A percentile compares a stretch with the other conserved stretches of the same genome.
These are phyloP conservation scores for Aurelia sp. DNA, from an alignment of 30 jellyfish, hydroid and myxozoan species.

Conservation along the genomic window DNA sequence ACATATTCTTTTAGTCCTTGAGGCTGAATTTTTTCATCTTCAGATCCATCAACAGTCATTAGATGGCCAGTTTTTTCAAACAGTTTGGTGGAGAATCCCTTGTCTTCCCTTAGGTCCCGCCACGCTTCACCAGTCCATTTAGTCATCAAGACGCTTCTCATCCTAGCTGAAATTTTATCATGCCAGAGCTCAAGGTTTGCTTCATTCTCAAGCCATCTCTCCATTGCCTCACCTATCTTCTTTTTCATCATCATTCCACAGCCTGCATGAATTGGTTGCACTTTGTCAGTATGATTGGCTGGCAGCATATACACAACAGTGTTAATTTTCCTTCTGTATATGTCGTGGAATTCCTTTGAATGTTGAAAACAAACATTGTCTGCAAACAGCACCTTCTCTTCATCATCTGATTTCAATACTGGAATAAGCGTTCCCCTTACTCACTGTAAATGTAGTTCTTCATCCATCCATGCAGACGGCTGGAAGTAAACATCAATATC, in stretches of 20 bases:
- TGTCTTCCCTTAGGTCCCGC: slow-evolving; percentile 27
- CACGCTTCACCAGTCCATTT: slow-evolving; percentile 33
- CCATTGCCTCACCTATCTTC: slow-evolving; percentile 37
- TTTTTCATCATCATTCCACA: slow-evolving; percentile 19
- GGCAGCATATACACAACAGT: slow-evolving; percentile 35
- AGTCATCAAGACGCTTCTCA: slow-evolving; percentile 21
- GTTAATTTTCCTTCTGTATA: slow-evolving; percentile 22
- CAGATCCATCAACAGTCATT: slow-evolving; percentile 21
- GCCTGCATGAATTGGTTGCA: slow-evolving; percentile 39
- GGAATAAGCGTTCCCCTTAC: slow-evolving; percentile 38
- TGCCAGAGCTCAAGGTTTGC: slow-evolving; percentile 34
- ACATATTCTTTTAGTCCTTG: slow-evolving; percentile 9
- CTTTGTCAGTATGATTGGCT: slow-evolving; percentile 30
- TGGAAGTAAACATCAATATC: slow-evolving; percentile 62
- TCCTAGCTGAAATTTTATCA: slow-evolving; percentile 13
- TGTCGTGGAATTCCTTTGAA: slow-evolving; percentile 25
- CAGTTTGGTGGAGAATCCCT: slow-evolving; percentile 9
- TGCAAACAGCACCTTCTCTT: slow-evolving; percentile 35
- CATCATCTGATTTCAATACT: slow-evolving; percentile 11
- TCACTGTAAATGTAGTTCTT: slow-evolving; percentile 30
- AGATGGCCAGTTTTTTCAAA: slow-evolving; percentile 32
- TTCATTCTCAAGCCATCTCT: slow-evolving; percentile 22
- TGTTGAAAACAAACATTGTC: slow-evolving; percentile 30
- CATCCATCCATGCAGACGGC: slow-evolving; percentile 50
- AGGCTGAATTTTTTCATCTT: slow-evolving; percentile 14